These are phyloP conservation scores for Aporophyla lueneburgensis DNA, from an alignment of 2,888 invertebrate genomes.

Conservation along the genomic window DNA sequence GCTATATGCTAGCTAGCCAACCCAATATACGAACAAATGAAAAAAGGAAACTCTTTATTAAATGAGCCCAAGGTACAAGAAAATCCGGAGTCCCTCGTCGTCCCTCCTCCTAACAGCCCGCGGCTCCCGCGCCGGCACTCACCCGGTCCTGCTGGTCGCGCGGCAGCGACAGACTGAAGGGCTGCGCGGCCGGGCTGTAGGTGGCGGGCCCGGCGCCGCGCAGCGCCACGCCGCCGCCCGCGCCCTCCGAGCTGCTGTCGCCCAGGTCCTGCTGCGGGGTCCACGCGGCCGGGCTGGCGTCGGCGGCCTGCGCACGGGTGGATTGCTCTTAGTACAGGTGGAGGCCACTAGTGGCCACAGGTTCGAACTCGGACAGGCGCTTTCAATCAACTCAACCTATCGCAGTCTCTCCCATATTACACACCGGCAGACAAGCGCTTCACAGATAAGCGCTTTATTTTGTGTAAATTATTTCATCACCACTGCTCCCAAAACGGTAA, in stretches of 20 bases:
- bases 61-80: slow-evolving; percentile 20
- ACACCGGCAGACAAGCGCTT: too few relatives aligned
- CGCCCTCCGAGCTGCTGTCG: slow-evolving; percentile 91
- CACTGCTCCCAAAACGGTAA: too few relatives aligned
- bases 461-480: too few relatives aligned
- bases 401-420: too few relatives aligned
- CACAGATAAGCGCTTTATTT: too few relatives aligned
- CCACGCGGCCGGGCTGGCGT: slow-evolving; percentile 89
- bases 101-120: slow-evolving; percentile 81
- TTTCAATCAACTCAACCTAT: too few relatives aligned
- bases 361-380: too few relatives aligned
- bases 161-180: slow-evolving; percentile 95
- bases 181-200: slow-evolving; percentile 90
- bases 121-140: slow-evolving; percentile 71
- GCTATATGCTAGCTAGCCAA: too few relatives aligned
- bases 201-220: slow-evolving; percentile 73
- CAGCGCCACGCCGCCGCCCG: slow-evolving; percentile 69
- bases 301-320: slow-evolving; percentile 65
- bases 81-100: slow-evolving; percentile 14
- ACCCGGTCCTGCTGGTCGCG: slow-evolving; percentile 90
- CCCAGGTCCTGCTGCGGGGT: slow-evolving; percentile 97
- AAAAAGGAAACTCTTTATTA: too few relatives aligned
- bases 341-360: too few relatives aligned
- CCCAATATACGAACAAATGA: too few relatives aligned
- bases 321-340: background rate